These are phyloP conservation scores for Anniella stebbinsi DNA, from an alignment of 2,797 vertebrate genomes.

Conservation along the genomic window DNA sequence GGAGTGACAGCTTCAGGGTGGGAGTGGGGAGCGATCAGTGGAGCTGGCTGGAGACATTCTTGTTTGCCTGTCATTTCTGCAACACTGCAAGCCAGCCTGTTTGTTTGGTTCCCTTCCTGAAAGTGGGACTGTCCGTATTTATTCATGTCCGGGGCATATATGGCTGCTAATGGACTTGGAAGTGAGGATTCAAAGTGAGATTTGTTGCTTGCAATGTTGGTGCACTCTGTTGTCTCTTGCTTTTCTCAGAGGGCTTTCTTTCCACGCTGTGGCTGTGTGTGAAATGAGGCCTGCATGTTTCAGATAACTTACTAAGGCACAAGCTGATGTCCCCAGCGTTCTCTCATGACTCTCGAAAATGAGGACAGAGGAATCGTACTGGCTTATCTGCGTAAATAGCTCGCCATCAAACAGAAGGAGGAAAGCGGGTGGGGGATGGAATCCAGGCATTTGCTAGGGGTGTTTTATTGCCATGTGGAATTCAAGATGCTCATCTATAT, in stretches of 20 bases:
- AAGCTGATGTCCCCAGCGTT: neutral
- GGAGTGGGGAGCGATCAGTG: neutral
- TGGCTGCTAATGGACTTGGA: neutral
- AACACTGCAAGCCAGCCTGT: neutral
- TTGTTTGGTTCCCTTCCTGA: neutral
- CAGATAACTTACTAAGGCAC: constrained; percentile 25
- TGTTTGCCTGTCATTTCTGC: neutral
- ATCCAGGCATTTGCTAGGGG: neutral
- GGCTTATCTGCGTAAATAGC: constrained; percentile 6
- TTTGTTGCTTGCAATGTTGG: neutral
- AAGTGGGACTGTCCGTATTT: neutral
- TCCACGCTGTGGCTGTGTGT: neutral
- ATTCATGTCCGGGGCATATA: neutral
- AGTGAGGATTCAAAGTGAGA: neutral
- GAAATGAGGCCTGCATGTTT: constrained; percentile 33
- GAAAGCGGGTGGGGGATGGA: neutral
- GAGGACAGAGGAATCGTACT: neutral
- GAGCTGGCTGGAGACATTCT: neutral
- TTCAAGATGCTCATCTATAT: constrained; percentile 35
- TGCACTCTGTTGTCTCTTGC: neutral
- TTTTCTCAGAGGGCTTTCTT: neutral
- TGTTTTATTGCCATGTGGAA: constrained; percentile 38
- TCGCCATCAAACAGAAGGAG: neutral
- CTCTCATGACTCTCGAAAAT: constrained; percentile 1
- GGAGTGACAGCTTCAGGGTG: neutral